A percentile compares a stretch with the other conserved stretches of the same genome.
Evolutionary conservation across 2,113 vertebrate genomes (phyloP).

Genomic region (Hippocampus abdominalis): DNA sequence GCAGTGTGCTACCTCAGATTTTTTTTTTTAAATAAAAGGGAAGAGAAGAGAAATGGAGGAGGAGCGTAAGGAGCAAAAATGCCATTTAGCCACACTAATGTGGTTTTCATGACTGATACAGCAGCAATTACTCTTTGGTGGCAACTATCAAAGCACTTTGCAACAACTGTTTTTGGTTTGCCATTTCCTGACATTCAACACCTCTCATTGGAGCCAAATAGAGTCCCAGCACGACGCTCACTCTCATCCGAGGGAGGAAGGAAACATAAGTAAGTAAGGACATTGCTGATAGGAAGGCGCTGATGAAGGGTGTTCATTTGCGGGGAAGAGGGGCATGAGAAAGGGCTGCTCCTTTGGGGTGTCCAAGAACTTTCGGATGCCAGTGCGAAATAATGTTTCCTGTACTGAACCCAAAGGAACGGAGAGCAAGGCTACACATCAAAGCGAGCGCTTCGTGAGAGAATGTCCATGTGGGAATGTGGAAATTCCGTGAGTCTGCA

Average conservation of each 20-base stretch:
- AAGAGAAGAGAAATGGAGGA: background rate
- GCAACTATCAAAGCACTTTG: conserved; percentile 36
- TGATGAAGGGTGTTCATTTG: conserved; percentile 53
- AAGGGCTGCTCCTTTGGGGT: conserved; percentile 43
- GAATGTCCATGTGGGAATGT: conserved; percentile 24
- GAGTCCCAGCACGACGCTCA: conserved; percentile 47
- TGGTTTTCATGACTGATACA: conserved; percentile 25
- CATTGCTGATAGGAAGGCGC: conserved; percentile 26
- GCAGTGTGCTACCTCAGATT: conserved; percentile 24
- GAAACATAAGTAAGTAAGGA: conserved; percentile 42
- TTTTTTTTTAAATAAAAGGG: background rate
- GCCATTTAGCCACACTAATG: conserved; percentile 27
- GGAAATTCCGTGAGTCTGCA: conserved; percentile 5
- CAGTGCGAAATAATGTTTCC: conserved; percentile 54
- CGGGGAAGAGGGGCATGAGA: conserved; percentile 50
- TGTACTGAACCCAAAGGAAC: conserved; percentile 42
- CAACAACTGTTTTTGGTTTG: conserved; percentile 36
- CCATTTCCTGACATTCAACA: conserved; percentile 25
- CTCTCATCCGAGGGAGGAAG: conserved; percentile 55
- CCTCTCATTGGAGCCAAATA: conserved; percentile 33
- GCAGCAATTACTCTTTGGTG: conserved; percentile 18
- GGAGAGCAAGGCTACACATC: conserved; percentile 42
- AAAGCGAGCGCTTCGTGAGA: conserved; percentile 40
- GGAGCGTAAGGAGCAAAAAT: conserved; percentile 20
- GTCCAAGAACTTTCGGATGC: conserved; percentile 29